Percentiles rank a stretch among this genome's conserved stretches.
Evolutionary conservation across 2,113 vertebrate genomes (phyloP).

Genomic region (Tyto alba): DNA sequence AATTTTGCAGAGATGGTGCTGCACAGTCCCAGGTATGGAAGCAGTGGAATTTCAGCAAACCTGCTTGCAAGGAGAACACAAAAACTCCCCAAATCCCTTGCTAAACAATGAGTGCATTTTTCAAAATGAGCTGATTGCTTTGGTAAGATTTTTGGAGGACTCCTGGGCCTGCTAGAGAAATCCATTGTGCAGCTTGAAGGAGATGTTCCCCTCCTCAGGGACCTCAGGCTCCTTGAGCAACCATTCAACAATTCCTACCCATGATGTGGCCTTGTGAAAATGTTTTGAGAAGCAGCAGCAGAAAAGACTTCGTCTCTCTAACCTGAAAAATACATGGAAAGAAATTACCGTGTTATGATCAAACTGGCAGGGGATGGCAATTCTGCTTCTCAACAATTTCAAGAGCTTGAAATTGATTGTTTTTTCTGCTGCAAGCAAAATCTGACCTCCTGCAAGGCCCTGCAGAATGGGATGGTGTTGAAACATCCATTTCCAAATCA

Average conservation of each 20-base stretch:
- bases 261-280: neutral
- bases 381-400: neutral
- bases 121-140: neutral
- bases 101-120: neutral
- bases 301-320: neutral
- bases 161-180: neutral
- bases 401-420: neutral
- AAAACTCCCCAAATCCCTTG: accelerated
- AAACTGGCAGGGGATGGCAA: neutral
- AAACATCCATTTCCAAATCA: neutral
- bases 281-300: neutral
- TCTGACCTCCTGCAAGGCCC: neutral
- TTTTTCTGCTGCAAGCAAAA: neutral
- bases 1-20: neutral
- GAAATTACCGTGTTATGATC: neutral
- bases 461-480: neutral
- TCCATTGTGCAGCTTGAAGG: neutral
- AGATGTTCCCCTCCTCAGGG: neutral
- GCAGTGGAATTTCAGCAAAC: neutral
- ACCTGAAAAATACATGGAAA: neutral
- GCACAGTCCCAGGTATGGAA: neutral
- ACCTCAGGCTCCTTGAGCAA: neutral
- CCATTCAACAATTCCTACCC: neutral
- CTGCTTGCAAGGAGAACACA: neutral
- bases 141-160: neutral